Percentiles rank a stretch among this genome's conserved stretches.
Evolutionary conservation across 1,140 invertebrate genomes (phyloP).

Genomic region (Araneus ventricosus): DNA sequence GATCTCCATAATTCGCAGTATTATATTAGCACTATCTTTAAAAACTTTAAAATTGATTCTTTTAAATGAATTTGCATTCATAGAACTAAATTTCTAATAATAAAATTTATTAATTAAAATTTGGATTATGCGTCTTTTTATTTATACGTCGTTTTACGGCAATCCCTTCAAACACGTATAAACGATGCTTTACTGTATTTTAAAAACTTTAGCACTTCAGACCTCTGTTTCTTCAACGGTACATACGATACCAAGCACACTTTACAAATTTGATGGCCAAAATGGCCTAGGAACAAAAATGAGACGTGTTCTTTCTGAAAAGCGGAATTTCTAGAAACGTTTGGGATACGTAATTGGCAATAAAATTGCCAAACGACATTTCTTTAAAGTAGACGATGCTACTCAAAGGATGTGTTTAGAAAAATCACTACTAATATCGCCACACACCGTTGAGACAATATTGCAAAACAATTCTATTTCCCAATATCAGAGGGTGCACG

Average conservation of each 20-base stretch:
- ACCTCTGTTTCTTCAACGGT: neutral
- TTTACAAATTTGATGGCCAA: neutral
- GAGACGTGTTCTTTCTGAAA: conserved; percentile 46
- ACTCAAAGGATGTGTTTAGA: neutral
- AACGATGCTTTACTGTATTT: too few relatives aligned
- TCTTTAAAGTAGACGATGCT: neutral
- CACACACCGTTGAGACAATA: conserved; percentile 51
- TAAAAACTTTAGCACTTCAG: neutral
- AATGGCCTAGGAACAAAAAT: conserved; percentile 18
- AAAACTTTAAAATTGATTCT: too few relatives aligned
- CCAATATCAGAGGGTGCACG: conserved; percentile 13
- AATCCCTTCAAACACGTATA: too few relatives aligned
- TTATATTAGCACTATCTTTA: too few relatives aligned
- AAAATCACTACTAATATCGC: neutral
- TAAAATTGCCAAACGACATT: neutral
- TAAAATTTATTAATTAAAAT: too few relatives aligned
- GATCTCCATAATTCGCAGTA: too few relatives aligned
- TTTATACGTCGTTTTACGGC: too few relatives aligned
- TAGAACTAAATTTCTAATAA: too few relatives aligned
- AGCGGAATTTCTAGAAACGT: conserved; percentile 16
- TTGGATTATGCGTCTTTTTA: too few relatives aligned
- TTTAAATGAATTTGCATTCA: too few relatives aligned
- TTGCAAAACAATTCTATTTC: neutral
- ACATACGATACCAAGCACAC: too few relatives aligned
- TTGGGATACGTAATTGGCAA: conserved; percentile 33